These are phyloP conservation scores for Coelopa pilipes DNA, from an alignment of 2,888 invertebrate genomes.

Conservation along the genomic window DNA sequence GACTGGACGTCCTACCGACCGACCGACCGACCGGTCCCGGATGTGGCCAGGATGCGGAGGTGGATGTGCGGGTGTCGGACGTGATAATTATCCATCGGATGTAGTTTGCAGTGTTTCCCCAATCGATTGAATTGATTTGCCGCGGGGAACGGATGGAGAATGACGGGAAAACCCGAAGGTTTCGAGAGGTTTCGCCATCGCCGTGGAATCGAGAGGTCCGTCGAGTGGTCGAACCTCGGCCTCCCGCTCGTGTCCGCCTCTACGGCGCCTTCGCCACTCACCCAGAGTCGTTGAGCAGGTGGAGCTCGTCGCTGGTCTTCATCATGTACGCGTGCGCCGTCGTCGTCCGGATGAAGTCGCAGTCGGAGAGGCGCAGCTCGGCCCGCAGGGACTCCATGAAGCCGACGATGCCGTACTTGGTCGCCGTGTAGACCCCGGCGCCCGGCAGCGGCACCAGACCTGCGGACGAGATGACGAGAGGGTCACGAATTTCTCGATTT, in stretches of 20 bases:
- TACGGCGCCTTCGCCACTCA: conserved; percentile 41
- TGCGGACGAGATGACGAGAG: conserved; percentile 33
- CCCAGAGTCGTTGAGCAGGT: conserved; percentile 63
- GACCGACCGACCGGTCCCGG: background rate
- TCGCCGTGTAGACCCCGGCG: conserved; percentile 65
- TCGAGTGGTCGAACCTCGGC: too few relatives aligned
- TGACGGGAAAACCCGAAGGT: too few relatives aligned
- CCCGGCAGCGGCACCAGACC: conserved; percentile 62
- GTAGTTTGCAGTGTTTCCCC: background rate
- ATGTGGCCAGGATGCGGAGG: too few relatives aligned
- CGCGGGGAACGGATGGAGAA: too few relatives aligned
- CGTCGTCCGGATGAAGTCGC: conserved; percentile 63
- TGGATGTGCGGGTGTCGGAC: background rate
- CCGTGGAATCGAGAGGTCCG: too few relatives aligned
- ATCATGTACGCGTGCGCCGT: conserved; percentile 67
- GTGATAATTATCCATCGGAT: background rate
- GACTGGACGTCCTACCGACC: background rate
- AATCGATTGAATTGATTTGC: too few relatives aligned
- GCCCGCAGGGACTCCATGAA: conserved; percentile 65
- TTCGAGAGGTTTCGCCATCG: too few relatives aligned
- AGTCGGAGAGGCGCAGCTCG: conserved; percentile 64
- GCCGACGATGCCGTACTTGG: conserved; percentile 67
- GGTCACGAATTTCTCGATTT: background rate
- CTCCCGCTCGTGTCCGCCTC: too few relatives aligned
- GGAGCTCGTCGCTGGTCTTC: conserved; percentile 63